phyloP scores from a whole-genome alignment of 2,888 invertebrate genomes.

The Torymus texanus region DNA sequence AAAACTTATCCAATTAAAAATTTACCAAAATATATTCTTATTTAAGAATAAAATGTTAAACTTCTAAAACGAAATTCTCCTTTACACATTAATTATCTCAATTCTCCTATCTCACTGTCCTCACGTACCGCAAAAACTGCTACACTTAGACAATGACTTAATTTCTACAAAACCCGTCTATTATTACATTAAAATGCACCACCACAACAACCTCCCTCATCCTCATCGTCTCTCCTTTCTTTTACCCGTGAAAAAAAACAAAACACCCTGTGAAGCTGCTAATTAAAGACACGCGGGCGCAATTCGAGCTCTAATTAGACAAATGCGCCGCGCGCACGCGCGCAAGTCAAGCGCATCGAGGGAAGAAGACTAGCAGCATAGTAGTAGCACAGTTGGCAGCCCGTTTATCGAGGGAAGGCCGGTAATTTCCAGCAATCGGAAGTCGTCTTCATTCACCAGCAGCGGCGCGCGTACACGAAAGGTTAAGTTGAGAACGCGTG shows the following conservation, averaged over 20 bases:
- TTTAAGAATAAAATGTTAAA: too few species aligned
- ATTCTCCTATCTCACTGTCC: too few species aligned
- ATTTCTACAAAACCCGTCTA: too few species aligned
- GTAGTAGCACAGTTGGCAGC: constrained; percentile 55
- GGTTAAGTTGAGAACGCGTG: too few species aligned
- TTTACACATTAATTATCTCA: too few species aligned
- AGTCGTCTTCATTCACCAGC: constrained; percentile 62
- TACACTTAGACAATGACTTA: neutral
- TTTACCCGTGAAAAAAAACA: constrained; percentile 23
- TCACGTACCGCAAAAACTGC: neutral
- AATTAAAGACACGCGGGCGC: constrained; percentile 34
- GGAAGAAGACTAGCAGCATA: constrained; percentile 22
- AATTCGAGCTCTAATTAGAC: constrained; percentile 51
- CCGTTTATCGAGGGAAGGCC: constrained; percentile 55
- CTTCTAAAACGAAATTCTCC: too few species aligned
- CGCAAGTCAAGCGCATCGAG: constrained; percentile 37
- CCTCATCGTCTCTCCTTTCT: neutral
- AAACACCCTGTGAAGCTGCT: constrained; percentile 12
- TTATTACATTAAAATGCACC: too few species aligned
- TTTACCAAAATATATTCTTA: too few species aligned
- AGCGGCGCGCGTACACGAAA: neutral
- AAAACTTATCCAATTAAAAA: too few species aligned
- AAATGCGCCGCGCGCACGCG: constrained; percentile 33
- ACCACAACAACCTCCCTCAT: neutral
- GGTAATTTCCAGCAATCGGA: constrained; percentile 67